Conservation (phyloP, 2,888 invertebrate species). For the Anodontia alba region DNA sequence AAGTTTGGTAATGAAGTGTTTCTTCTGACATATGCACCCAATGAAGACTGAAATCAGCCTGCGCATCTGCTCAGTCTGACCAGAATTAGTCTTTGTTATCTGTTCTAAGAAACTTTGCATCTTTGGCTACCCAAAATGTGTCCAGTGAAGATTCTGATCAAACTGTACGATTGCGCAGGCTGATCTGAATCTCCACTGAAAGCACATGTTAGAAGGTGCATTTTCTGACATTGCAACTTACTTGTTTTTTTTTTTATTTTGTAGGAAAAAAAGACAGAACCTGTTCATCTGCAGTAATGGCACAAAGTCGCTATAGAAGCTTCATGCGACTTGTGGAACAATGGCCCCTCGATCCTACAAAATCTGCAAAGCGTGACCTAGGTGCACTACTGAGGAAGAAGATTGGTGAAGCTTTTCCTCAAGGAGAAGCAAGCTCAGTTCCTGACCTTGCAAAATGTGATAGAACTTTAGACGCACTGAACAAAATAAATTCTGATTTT, state of each 20-base stretch:
- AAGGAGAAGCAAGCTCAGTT: slow-evolving; percentile 6
- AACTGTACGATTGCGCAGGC: background rate
- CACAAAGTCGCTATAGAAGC: background rate
- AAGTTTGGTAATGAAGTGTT: no score
- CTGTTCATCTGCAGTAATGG: background rate
- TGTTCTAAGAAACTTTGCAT: no score
- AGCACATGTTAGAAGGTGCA: no score
- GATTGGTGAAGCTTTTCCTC: slow-evolving; percentile 8
- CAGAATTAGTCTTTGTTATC: no score
- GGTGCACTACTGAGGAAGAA: slow-evolving; percentile 11
- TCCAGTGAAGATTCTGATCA: no score
- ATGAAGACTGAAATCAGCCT: no score
- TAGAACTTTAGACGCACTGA: background rate
- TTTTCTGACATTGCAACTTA: no score
- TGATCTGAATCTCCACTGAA: background rate
- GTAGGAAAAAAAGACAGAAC: background rate
- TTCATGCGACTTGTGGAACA: slow-evolving; percentile 21
- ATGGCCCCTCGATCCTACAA: slow-evolving; percentile 17
- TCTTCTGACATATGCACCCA: no score
- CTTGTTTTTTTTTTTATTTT: no score
- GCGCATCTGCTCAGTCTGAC: no score
- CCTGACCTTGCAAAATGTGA: slow-evolving; percentile 10
- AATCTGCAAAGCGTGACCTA: slow-evolving; percentile 4
- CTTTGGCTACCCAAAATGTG: no score
- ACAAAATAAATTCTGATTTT: slow-evolving; percentile 11